Conservation (phyloP, 2,797 vertebrate species). For the Dicrostonyx torquatus region DNA sequence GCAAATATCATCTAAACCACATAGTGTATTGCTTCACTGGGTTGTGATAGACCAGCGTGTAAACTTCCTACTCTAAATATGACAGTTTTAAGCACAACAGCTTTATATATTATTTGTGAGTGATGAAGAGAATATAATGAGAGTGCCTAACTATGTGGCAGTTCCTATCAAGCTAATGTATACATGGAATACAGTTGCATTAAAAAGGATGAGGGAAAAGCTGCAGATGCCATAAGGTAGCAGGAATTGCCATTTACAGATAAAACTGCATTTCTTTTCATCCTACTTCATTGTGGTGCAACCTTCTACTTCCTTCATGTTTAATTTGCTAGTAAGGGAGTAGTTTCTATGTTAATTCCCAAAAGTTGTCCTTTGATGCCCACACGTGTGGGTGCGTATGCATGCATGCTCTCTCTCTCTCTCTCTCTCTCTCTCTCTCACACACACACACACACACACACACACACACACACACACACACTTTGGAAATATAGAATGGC, state of each 20-base stretch:
- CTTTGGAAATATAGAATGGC: neutral
- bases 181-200: neutral
- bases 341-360: neutral
- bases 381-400: no score
- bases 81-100: neutral
- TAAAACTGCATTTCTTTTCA: neutral
- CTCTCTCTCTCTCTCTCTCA: no score
- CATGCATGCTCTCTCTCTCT: no score
- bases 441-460: no score
- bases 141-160: neutral
- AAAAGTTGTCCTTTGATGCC: neutral
- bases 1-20: neutral
- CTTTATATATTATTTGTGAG: neutral
- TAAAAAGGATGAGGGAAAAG: neutral
- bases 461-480: neutral
- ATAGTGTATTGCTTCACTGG: neutral
- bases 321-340: neutral
- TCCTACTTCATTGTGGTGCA: neutral
- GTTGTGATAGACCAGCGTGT: neutral
- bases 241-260: neutral
- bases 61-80: neutral
- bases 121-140: neutral
- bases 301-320: neutral
- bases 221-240: neutral
- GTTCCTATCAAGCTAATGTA: neutral